Base-by-base conservation (phyloP, 2,797 vertebrate species). In the Aldrovandia affinis region DNA sequence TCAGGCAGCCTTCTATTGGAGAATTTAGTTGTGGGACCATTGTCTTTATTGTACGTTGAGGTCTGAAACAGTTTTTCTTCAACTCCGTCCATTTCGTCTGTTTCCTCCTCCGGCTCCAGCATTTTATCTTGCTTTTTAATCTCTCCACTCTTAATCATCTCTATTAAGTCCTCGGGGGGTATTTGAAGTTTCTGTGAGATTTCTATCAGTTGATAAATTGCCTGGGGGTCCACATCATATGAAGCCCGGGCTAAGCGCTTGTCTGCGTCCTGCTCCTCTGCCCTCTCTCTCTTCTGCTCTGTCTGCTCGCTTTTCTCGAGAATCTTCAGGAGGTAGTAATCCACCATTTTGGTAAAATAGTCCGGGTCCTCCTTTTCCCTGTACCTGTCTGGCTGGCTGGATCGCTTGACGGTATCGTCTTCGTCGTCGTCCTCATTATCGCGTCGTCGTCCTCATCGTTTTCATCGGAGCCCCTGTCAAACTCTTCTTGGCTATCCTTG, bases 161-260 rank as follows among this genome's bases (percentile, higher is more conserved):
- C 95, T 87, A 99, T 89, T 86, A 99, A 95, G 88, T 99, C 97
- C 89, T 97, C 97, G 0, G 98, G 97, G 47, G 97, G 96, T 63
- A 99, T 97, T 91, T 97, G 96, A 88, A 98, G 95, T 91, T 96
- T 98, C 85, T 96, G 97, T 68, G 98, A 98, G 89, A 99, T 93
- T 90, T 97, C 95, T 80, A 99, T 95, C 85, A 99, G 92, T 89
- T 97, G 96, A 88, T 96, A 96, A 89, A 99, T 90, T 85, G 96
- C 92, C 70, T 92, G 95, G 22, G 97, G 96, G 83, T 97, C 94
- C 0, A 96, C 86, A 42, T 93, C 92, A 73, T 95, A 88, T 70
- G 95, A 93, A 61, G 94, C 94, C 6, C 85, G 89, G 63, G 88
- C 55, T 57, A 86, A 94, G 85, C 95, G 93, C 89, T 96, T 96